Percentiles rank a stretch among this genome's conserved stretches.
These are phyloP conservation scores for Pomatorhinus ruficollis DNA, from an alignment of 2,113 vertebrate genomes.

Conservation along the genomic window DNA sequence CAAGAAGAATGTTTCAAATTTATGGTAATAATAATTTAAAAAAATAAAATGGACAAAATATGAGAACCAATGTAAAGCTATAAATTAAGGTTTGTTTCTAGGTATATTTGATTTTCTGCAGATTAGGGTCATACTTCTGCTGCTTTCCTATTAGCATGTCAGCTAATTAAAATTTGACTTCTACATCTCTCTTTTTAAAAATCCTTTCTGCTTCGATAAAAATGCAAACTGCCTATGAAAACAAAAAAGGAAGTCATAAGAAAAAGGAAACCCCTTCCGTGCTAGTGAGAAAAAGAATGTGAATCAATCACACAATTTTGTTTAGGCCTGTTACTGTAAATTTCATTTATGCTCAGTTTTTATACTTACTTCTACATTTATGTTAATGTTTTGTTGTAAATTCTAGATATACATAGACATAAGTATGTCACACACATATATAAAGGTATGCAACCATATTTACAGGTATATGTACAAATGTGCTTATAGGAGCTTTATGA, in stretches of 20 bases:
- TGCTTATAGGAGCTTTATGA: not conserved
- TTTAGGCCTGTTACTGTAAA: not conserved
- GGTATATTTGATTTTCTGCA: not conserved
- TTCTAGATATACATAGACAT: not conserved
- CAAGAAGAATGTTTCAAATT: not conserved
- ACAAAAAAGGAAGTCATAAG: not conserved
- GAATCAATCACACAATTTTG: not conserved
- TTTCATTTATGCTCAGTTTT: not conserved
- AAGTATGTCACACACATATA: not conserved
- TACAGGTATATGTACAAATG: not conserved
- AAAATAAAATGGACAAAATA: not conserved
- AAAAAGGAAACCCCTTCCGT: not conserved
- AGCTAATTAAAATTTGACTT: not conserved
- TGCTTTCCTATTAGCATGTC: not conserved
- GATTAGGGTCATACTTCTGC: not conserved
- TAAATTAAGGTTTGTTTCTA: not conserved
- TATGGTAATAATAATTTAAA: not conserved
- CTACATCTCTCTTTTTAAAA: not conserved
- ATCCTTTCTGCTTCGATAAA: not conserved
- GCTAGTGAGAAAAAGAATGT: not conserved
- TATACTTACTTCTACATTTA: not conserved
- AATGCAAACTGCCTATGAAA: not conserved
- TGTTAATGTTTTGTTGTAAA: not conserved
- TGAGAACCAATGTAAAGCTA: rapidly evolving
- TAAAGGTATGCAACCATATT: not conserved